Base-by-base conservation (phyloP, 2,797 vertebrate genomes). In the Sebastes goodei region DNA sequence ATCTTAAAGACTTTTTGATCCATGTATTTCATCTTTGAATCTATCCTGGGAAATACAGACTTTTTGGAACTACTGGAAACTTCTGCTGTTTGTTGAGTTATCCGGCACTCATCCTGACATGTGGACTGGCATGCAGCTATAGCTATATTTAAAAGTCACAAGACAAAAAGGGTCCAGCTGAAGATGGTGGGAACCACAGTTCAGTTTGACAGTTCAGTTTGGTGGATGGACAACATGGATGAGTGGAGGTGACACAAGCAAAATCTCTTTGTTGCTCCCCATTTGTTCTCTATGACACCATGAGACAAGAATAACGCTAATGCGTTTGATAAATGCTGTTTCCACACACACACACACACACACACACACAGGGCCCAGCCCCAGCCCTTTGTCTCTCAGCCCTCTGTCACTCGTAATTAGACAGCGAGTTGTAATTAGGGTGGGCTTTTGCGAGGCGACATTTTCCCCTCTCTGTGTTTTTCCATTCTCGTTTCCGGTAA, bases 391-490 rank as follows among this genome's bases (percentile, higher is more conserved):
- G 77, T 84, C 59, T 87, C 88, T 32, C 46, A 76, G 71, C 83
- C 62, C 23, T 83, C 85, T 81, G 89, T 90, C 86, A 80, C 84
- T 91, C 21, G 23, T 87, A 87, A 93, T 94, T 84, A 91, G 89
- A 83, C 72, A 20, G 74, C 9, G 5, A 76, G 56, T 78, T 72
- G 70, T 89, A 83, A 93, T 93, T 86, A 90, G 56, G 74, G 46
- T 72, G 68, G 61, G 80, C 78, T 83, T 79, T 32, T 33, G 57
- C 46, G 46, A 85, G 78, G 84, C 61, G 69, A 87, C 76, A 65
- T 77, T 88, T 83, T 78, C 66, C 78, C 65, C 71, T 70, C 68
- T 62, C 64, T 80, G 60, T 81, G 59, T 83, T 81, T 73, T 84
- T 88, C 84, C 71, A 82, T 29, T 27, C 63, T n/a, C 2, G 29